A percentile compares a stretch with the other conserved stretches of the same genome.
Conservation (phyloP, 2,888 invertebrate species). For the Mantis religiosa region DNA sequence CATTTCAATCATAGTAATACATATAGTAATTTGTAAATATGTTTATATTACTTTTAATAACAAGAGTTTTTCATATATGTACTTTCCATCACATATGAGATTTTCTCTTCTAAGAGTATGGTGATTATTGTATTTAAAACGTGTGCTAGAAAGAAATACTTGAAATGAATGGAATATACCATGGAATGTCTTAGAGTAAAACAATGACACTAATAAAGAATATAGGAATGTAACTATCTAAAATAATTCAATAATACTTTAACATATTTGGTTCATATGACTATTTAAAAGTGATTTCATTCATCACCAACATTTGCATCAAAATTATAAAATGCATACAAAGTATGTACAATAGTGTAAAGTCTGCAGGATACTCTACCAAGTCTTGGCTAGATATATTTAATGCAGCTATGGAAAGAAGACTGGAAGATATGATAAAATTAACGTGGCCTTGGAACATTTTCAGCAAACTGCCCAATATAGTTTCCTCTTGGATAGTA, state of each 20-base stretch:
- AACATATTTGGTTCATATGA: neutral
- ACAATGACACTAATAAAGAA: neutral
- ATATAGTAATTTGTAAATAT: neutral
- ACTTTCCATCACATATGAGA: neutral
- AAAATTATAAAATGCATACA: neutral
- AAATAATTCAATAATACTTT: neutral
- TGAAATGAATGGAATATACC: neutral
- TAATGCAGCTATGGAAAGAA: neutral
- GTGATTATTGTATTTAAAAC: neutral
- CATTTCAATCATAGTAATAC: neutral
- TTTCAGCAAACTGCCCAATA: slow-evolving; percentile 48
- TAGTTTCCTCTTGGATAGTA: slow-evolving; percentile 61
- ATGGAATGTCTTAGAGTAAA: neutral
- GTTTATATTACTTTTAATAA: neutral
- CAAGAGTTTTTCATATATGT: neutral
- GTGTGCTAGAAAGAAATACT: neutral
- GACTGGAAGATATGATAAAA: neutral
- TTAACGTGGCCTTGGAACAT: slow-evolving; percentile 41
- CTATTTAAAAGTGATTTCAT: neutral
- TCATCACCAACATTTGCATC: neutral
- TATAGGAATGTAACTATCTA: neutral
- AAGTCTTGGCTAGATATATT: neutral
- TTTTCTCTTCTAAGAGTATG: neutral
- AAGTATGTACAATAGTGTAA: neutral
- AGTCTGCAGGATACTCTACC: neutral